phyloP scores from a whole-genome alignment of 2,113 vertebrate species.

The Cyrtonyx montezumae region DNA sequence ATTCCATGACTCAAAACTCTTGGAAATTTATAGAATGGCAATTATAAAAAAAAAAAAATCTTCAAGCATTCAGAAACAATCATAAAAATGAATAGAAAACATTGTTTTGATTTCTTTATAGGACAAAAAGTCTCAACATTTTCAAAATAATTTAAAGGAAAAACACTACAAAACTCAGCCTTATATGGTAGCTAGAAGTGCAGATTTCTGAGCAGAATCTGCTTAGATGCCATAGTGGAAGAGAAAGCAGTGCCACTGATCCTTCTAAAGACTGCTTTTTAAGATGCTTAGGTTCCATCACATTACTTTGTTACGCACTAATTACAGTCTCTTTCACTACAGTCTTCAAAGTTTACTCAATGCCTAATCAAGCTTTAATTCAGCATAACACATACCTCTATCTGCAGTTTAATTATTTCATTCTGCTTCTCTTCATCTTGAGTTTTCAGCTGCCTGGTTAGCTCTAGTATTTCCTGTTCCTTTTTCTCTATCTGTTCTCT shows the following conservation, averaged over 20 bases:
- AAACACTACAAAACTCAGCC: background rate
- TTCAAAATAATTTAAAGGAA: background rate
- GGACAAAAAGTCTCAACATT: background rate
- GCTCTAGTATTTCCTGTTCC: slow-evolving; percentile 81
- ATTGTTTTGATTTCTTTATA: background rate
- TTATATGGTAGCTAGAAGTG: background rate
- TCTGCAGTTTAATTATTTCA: slow-evolving; percentile 89
- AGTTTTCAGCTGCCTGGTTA: slow-evolving; percentile 83
- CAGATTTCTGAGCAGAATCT: background rate
- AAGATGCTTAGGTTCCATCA: background rate
- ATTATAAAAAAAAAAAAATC: background rate
- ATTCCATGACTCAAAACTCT: background rate
- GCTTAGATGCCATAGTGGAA: background rate
- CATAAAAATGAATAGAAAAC: background rate
- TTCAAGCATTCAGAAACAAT: background rate
- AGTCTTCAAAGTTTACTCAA: background rate
- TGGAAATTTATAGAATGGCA: background rate
- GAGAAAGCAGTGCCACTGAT: background rate
- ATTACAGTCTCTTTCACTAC: background rate
- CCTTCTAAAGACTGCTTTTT: background rate
- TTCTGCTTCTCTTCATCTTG: slow-evolving; percentile 90
- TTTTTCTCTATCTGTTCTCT: slow-evolving; percentile 79
- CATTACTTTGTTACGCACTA: background rate
- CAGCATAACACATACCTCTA: slow-evolving; percentile 83
- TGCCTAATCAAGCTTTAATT: background rate